Evolutionary conservation across 2,888 invertebrate species (phyloP).

Genomic region (Plebejus argus): DNA sequence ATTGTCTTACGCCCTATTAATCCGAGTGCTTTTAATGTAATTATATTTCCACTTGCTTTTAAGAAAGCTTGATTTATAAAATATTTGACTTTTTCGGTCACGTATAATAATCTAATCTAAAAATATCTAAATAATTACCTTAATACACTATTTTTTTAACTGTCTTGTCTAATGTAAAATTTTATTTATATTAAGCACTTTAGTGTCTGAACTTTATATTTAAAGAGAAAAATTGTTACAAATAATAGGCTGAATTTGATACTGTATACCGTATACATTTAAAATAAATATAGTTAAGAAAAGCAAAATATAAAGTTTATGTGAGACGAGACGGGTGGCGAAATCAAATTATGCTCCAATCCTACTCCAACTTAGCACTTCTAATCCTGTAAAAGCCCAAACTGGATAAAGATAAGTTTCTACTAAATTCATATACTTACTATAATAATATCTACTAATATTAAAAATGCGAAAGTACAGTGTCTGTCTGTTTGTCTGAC

Average conservation of each 20-base stretch:
- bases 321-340: background rate
- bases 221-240: no score
- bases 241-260: no score
- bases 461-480: no score
- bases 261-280: no score
- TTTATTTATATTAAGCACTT: no score
- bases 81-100: background rate
- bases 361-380: background rate
- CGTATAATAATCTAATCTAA: no score
- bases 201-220: no score
- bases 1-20: conserved; percentile 70
- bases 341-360: background rate
- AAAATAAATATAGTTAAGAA: background rate
- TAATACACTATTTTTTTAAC: no score
- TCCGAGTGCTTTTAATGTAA: conserved; percentile 72
- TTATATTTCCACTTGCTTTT: conserved; percentile 46
- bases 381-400: background rate
- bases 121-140: no score
- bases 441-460: no score
- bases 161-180: no score
- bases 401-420: background rate
- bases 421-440: background rate
- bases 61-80: background rate
- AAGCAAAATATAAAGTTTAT: background rate
- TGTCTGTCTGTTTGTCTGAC: no score